Evolutionary conservation across 2,797 vertebrate species (phyloP).

Genomic region (Lacerta bilineata): DNA sequence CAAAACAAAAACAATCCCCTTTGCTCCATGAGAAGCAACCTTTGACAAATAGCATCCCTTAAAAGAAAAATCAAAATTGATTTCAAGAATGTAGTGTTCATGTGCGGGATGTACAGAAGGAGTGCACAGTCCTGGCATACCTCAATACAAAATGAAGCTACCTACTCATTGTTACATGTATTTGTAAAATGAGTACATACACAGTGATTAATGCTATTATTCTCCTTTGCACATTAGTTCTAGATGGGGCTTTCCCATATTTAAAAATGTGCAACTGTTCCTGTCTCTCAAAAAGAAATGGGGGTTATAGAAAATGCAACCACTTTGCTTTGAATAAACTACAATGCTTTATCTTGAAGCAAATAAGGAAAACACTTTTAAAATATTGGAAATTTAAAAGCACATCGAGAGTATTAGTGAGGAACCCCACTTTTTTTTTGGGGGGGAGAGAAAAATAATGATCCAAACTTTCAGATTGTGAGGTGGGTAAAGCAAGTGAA

Average conservation of each 20-base stretch:
- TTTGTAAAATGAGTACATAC: conserved; percentile 64
- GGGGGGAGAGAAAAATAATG: neutral
- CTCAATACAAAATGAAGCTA: conserved; percentile 67
- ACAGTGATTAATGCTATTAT: conserved; percentile 67
- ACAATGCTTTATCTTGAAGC: conserved; percentile 47
- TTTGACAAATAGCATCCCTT: conserved; percentile 66
- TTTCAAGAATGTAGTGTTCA: conserved; percentile 60
- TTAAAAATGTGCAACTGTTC: conserved; percentile 48
- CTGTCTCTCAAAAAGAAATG: conserved; percentile 33
- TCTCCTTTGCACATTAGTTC: conserved; percentile 67
- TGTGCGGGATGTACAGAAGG: conserved; percentile 70
- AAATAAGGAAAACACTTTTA: neutral
- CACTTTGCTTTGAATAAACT: conserved; percentile 41
- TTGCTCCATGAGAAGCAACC: conserved; percentile 73
- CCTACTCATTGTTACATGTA: conserved; percentile 70
- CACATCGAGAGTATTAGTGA: conserved; percentile 61
- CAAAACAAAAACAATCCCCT: conserved; percentile 50
- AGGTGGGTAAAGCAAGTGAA: conserved; percentile 34
- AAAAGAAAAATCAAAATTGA: conserved; percentile 69
- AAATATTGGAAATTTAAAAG: conserved; percentile 62
- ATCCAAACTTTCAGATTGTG: conserved; percentile 53
- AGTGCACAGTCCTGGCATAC: conserved; percentile 70
- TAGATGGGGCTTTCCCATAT: conserved; percentile 31
- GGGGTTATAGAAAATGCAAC: conserved; percentile 36
- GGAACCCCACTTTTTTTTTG: conserved; percentile 53